phyloP scores from a whole-genome alignment of 2,797 vertebrate genomes.

The Rhabdomys pumilio region DNA sequence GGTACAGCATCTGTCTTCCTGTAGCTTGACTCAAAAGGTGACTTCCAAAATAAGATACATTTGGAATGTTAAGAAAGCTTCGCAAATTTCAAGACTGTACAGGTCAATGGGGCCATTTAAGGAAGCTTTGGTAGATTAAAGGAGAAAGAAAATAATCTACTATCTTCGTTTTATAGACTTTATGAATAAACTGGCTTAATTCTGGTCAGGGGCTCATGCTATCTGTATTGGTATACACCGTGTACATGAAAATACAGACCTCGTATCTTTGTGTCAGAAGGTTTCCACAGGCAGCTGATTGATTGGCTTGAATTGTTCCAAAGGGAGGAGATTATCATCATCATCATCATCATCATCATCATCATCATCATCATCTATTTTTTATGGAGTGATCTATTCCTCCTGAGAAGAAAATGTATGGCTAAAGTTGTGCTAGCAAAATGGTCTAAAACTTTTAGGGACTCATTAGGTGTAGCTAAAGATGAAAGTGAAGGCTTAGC shows the following conservation, averaged over 20 bases:
- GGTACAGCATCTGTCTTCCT: background rate
- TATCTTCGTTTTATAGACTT: background rate
- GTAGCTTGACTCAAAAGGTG: background rate
- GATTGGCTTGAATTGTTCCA: background rate
- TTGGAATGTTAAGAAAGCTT: slow-evolving; percentile 53
- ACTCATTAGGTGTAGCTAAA: background rate
- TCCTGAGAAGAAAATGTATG: slow-evolving; percentile 45
- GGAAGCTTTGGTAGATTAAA: background rate
- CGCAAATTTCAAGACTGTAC: background rate
- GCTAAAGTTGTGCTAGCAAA: slow-evolving; percentile 44
- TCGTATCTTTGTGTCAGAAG: background rate
- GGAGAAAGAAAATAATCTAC: background rate
- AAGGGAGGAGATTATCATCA: background rate
- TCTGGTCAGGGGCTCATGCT: background rate
- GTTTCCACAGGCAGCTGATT: background rate
- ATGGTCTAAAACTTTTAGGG: background rate
- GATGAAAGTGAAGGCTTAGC: background rate
- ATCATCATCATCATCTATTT: background rate
- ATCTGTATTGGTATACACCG: background rate
- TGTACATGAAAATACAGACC: background rate
- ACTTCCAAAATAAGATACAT: slow-evolving; percentile 3
- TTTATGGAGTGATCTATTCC: slow-evolving; percentile 23
- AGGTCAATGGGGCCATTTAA: slow-evolving; percentile 30
- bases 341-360: too few species aligned
- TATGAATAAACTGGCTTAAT: background rate